Percentiles rank a stretch among this genome's conserved stretches.
These are phyloP conservation scores for Crepidodera aurea DNA, from an alignment of 2,888 invertebrate species.

Conservation along the genomic window DNA sequence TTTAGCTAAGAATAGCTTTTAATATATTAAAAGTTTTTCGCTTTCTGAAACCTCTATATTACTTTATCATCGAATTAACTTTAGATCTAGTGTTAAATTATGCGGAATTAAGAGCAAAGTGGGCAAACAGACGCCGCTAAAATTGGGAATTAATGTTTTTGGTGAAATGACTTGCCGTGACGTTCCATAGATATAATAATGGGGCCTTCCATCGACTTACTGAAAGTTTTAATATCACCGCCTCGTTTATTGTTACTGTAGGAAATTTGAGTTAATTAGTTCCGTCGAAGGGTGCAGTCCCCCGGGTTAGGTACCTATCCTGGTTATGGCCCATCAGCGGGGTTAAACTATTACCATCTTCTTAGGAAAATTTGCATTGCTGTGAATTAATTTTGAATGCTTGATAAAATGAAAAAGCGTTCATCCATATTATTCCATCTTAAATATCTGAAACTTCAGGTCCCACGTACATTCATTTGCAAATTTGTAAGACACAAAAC, in stretches of 20 bases:
- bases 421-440: no score
- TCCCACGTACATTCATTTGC: no score
- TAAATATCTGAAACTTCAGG: no score
- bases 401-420: no score
- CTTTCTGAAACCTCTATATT: not conserved
- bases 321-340: constrained; percentile 6
- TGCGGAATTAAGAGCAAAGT: constrained; percentile 52
- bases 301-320: constrained; percentile 1
- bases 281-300: constrained; percentile 4
- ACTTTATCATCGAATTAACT: constrained; percentile 14
- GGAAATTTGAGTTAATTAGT: constrained; percentile 26
- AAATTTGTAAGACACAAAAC: no score
- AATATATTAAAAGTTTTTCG: not conserved
- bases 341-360: constrained; percentile 9
- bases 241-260: constrained; percentile 25
- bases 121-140: constrained; percentile 53
- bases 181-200: constrained; percentile 32
- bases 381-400: constrained; percentile 1
- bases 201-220: constrained; percentile 19
- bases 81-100: constrained; percentile 45
- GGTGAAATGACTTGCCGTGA: constrained; percentile 53
- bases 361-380: not conserved
- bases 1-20: no score
- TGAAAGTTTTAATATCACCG: constrained; percentile 26
- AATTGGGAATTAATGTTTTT: constrained; percentile 54